Conservation (phyloP, 2,888 invertebrate species). For the Mylabris sibirica region DNA sequence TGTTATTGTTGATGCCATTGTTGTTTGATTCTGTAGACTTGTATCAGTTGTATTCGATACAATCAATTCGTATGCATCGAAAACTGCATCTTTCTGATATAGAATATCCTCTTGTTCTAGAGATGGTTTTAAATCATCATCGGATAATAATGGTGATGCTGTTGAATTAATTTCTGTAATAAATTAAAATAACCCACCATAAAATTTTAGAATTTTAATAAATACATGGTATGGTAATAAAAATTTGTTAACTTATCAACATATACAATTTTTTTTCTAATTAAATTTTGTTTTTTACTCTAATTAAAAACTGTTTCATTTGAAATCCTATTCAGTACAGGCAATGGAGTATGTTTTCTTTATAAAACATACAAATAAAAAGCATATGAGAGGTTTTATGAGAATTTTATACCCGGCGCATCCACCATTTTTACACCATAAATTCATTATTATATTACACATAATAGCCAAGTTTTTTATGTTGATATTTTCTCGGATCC, state of each 20-base stretch:
- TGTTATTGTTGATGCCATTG: too few relatives aligned
- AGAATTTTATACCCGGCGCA: background rate
- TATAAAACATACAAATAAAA: background rate
- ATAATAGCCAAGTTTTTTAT: too few relatives aligned
- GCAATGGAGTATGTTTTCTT: background rate
- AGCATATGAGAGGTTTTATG: background rate
- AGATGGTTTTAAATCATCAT: constrained; percentile 42
- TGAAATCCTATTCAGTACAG: background rate
- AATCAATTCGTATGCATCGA: constrained; percentile 75
- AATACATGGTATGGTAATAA: too few relatives aligned
- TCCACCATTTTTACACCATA: background rate
- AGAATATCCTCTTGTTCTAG: constrained; percentile 72
- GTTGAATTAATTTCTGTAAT: constrained; percentile 79
- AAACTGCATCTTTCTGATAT: constrained; percentile 80
- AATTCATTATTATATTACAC: background rate
- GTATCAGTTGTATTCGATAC: constrained; percentile 51
- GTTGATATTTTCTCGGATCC: too few relatives aligned
- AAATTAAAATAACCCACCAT: background rate
- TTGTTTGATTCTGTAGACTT: constrained; percentile 44
- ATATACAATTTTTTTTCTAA: too few relatives aligned
- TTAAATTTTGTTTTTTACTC: too few relatives aligned
- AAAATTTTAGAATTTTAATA: too few relatives aligned
- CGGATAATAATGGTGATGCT: constrained; percentile 62
- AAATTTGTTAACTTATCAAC: too few relatives aligned
- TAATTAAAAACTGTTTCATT: too few relatives aligned